Conservation (phyloP, 2,888 invertebrate genomes). For the Lithophane semibrunnea region DNA sequence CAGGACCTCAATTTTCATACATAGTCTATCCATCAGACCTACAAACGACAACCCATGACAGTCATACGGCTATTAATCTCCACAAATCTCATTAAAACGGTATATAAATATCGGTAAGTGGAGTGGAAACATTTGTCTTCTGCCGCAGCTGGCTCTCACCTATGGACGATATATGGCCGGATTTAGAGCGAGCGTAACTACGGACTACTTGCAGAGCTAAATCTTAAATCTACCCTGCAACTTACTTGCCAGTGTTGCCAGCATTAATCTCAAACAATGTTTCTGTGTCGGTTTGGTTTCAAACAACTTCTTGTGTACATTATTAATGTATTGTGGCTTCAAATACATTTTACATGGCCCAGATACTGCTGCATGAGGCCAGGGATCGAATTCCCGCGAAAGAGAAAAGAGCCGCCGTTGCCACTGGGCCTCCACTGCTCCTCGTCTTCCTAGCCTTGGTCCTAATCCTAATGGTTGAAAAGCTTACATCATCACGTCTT, state of each 20-base stretch:
- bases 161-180: slow-evolving; percentile 53
- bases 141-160: slow-evolving; percentile 6
- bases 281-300: neutral
- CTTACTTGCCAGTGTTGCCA: slow-evolving; percentile 37
- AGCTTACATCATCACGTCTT: neutral
- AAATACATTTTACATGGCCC: slow-evolving; percentile 1
- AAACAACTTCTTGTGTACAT: slow-evolving; percentile 4
- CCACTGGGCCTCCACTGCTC: too few relatives aligned
- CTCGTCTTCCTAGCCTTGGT: neutral
- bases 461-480: neutral
- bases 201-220: slow-evolving; percentile 7
- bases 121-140: slow-evolving; percentile 64
- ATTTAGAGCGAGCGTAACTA: slow-evolving; percentile 47
- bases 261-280: slow-evolving; percentile 26
- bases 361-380: neutral
- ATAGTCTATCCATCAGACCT: neutral
- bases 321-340: slow-evolving; percentile 11
- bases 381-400: neutral
- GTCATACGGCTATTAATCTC: slow-evolving; percentile 28
- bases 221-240: slow-evolving; percentile 38
- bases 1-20: slow-evolving; percentile 26
- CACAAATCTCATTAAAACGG: slow-evolving; percentile 64
- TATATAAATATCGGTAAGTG: slow-evolving; percentile 64
- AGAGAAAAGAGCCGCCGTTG: too few relatives aligned
- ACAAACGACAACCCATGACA: slow-evolving; percentile 30